Evolutionary conservation across 2,113 vertebrate species (phyloP).

Genomic region (Tiliqua scincoides): DNA sequence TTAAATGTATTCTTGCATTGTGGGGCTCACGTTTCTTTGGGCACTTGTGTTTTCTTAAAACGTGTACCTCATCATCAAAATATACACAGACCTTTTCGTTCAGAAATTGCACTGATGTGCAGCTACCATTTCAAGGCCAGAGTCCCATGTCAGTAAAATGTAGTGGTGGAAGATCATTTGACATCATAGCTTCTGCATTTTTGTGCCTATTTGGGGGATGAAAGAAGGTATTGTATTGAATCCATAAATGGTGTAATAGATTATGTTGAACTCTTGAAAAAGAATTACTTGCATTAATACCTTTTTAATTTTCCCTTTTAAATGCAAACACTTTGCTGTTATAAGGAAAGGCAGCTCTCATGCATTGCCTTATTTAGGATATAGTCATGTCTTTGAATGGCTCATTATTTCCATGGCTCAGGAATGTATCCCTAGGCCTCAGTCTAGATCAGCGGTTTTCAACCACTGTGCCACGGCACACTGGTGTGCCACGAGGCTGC

Average conservation of each 20-base stretch:
- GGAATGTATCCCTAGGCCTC: not conserved
- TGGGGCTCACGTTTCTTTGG: not conserved
- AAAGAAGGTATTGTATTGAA: not conserved
- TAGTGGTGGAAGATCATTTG: not conserved
- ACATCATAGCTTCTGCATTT: not conserved
- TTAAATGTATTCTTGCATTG: not conserved
- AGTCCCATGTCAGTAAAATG: not conserved
- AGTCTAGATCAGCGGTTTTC: not conserved
- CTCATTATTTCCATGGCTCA: conserved; percentile 1
- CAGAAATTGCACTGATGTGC: not conserved
- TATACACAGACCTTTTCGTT: not conserved
- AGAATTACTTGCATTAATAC: not conserved
- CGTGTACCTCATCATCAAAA: not conserved
- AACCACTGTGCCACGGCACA: too few relatives aligned
- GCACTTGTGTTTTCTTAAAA: not conserved
- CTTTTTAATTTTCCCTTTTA: not conserved
- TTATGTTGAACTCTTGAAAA: not conserved
- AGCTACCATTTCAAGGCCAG: not conserved
- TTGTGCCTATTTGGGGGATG: not conserved
- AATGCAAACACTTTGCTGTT: conserved; percentile 6
- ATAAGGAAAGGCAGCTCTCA: not conserved
- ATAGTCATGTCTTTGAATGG: not conserved
- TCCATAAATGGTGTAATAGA: not conserved
- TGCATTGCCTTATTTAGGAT: conserved; percentile 15
- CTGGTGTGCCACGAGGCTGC: too few relatives aligned